phyloP scores from a whole-genome alignment of 1,140 invertebrate species.

The Trachelipus rathkii region DNA sequence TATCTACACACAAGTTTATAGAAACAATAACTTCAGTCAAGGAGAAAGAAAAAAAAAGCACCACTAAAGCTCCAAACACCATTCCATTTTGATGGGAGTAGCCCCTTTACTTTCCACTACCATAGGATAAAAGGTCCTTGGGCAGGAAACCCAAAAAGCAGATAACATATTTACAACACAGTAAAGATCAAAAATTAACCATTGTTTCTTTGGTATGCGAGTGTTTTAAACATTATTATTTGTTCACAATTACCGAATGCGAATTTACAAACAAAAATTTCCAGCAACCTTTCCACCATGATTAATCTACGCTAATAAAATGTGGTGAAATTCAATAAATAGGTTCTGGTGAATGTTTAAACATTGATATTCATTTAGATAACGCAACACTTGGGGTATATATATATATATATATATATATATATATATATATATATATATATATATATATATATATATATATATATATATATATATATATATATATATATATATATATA shows the following conservation, averaged over 20 bases:
- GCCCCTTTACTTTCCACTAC: constrained; percentile 22
- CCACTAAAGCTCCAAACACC: constrained; percentile 21
- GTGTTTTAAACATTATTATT: not conserved
- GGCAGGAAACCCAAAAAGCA: constrained; percentile 9
- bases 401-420: no score
- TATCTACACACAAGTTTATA: constrained; percentile 5
- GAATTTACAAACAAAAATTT: no score
- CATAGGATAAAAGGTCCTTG: constrained; percentile 21
- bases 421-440: no score
- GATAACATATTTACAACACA: constrained; percentile 6
- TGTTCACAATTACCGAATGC: not conserved
- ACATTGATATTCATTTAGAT: no score
- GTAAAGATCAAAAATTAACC: not conserved
- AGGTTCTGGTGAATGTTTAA: no score
- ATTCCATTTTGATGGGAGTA: constrained; percentile 17
- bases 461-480: no score
- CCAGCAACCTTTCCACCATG: no score
- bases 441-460: no score
- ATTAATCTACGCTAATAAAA: no score
- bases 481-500: no score
- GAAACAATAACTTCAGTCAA: not conserved
- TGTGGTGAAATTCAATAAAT: no score
- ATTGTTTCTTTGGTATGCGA: constrained; percentile 21
- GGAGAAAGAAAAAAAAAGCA: constrained; percentile 17
- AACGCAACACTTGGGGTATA: no score